A percentile compares a stretch with the other conserved stretches of the same genome.
Conservation (phyloP, 1,140 invertebrate genomes). For the Drosophila varians region DNA sequence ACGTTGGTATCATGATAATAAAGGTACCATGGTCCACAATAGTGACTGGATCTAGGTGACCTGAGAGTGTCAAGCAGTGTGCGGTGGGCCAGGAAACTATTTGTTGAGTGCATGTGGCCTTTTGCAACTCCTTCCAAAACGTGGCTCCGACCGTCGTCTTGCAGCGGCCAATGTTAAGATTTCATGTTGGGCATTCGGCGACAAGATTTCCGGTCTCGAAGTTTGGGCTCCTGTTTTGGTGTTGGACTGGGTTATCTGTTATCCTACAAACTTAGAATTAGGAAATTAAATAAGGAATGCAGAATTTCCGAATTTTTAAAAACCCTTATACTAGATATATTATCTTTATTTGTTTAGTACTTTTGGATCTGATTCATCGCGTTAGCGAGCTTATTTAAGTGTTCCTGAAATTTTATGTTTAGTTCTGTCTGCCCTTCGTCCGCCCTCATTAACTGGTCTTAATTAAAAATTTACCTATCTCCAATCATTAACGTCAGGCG, state of each 20-base stretch:
- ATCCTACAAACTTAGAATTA: neutral
- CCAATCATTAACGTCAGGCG: too few species aligned
- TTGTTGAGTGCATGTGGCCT: neutral
- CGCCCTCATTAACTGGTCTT: too few species aligned
- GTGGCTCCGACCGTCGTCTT: too few species aligned
- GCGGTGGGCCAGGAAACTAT: neutral
- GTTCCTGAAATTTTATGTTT: too few species aligned
- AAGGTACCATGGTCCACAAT: slow-evolving; percentile 3
- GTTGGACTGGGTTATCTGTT: neutral
- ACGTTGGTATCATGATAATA: slow-evolving; percentile 1
- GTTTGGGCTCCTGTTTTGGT: neutral
- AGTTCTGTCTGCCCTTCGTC: too few species aligned
- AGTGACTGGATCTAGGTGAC: neutral
- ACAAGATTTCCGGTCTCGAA: too few species aligned
- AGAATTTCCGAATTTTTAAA: slow-evolving; percentile 9
- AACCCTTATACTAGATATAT: neutral
- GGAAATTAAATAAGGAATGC: slow-evolving; percentile 4
- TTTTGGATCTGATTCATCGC: too few species aligned
- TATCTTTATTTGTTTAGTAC: too few species aligned
- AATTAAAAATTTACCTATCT: too few species aligned
- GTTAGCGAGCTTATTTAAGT: too few species aligned
- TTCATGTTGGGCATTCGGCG: too few species aligned
- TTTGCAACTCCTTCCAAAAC: neutral
- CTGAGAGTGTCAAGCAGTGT: neutral
- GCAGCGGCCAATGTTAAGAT: too few species aligned